These are phyloP conservation scores for Drosophila athabasca DNA, from an alignment of 1,140 invertebrate genomes.

Conservation along the genomic window DNA sequence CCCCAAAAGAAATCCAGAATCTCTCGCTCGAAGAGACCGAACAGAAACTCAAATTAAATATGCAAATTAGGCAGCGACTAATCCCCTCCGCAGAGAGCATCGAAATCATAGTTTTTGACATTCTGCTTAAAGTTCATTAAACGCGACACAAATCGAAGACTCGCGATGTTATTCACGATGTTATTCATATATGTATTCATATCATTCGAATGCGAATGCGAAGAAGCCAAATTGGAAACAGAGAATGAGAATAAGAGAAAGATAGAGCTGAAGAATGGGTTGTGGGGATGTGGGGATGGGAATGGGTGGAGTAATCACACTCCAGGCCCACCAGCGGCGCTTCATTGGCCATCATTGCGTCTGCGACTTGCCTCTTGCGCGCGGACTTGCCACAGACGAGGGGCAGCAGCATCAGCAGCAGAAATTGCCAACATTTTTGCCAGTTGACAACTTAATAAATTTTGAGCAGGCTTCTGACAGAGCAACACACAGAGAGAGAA, in stretches of 20 bases:
- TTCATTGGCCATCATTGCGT: constrained; percentile 19
- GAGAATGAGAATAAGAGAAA: constrained; percentile 4
- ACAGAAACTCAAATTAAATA: constrained; percentile 65
- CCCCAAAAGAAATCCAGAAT: background rate
- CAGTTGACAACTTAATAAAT: constrained; percentile 81
- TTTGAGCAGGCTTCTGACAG: constrained; percentile 43
- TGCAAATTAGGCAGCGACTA: constrained; percentile 62
- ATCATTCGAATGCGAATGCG: no score
- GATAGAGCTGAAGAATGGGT: constrained; percentile 27
- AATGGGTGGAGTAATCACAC: constrained; percentile 32
- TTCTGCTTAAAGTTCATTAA: constrained; percentile 72
- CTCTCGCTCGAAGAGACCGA: background rate
- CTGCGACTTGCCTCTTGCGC: no score
- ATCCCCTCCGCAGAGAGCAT: constrained; percentile 31
- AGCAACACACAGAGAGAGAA: constrained; percentile 1
- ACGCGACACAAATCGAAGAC: constrained; percentile 45
- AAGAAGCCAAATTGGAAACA: background rate
- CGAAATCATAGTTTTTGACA: constrained; percentile 73
- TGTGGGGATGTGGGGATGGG: constrained; percentile 14
- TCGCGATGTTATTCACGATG: background rate
- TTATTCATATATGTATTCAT: no score
- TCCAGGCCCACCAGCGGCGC: constrained; percentile 42
- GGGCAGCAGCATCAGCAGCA: background rate
- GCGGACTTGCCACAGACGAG: constrained; percentile 18
- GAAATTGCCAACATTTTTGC: constrained; percentile 76